Conservation (phyloP, 1,140 invertebrate species). For the Hylaeus volcanicus region DNA sequence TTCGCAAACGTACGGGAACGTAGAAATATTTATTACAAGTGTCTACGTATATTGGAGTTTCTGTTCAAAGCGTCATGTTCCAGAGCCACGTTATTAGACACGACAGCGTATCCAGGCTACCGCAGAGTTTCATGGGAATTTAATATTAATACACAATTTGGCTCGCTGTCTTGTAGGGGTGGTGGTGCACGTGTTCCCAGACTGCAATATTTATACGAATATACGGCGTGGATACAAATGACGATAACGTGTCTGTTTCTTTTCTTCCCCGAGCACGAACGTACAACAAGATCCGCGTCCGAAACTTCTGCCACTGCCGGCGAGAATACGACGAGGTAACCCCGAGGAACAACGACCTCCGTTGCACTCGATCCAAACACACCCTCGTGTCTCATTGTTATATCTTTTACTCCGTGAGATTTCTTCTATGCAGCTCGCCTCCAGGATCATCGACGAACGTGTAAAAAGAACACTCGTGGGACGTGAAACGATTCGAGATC, state of each 20-base stretch:
- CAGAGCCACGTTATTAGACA: constrained; percentile 26
- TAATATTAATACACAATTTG: constrained; percentile 72
- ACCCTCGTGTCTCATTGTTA: constrained; percentile 44
- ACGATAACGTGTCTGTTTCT: constrained; percentile 60
- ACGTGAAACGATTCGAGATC: constrained; percentile 33
- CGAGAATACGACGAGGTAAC: constrained; percentile 3
- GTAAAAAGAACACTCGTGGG: constrained; percentile 38
- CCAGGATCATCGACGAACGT: constrained; percentile 29
- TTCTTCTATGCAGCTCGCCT: neutral
- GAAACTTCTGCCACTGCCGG: constrained; percentile 28
- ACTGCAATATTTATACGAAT: constrained; percentile 65
- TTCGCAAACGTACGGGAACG: neutral
- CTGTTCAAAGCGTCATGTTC: neutral
- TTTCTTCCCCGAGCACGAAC: constrained; percentile 3
- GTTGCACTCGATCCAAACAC: constrained; percentile 33
- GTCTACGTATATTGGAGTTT: too few species aligned
- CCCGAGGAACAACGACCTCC: neutral
- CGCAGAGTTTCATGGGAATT: constrained; percentile 53
- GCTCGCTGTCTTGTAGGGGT: constrained; percentile 51
- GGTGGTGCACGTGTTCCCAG: constrained; percentile 32
- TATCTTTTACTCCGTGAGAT: constrained; percentile 42
- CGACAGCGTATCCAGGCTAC: constrained; percentile 29
- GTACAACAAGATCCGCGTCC: constrained; percentile 12
- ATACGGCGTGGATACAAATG: constrained; percentile 61
- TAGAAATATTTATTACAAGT: neutral